Conservation (phyloP, 2,113 vertebrate genomes). For the Acanthisitta chloris region DNA sequence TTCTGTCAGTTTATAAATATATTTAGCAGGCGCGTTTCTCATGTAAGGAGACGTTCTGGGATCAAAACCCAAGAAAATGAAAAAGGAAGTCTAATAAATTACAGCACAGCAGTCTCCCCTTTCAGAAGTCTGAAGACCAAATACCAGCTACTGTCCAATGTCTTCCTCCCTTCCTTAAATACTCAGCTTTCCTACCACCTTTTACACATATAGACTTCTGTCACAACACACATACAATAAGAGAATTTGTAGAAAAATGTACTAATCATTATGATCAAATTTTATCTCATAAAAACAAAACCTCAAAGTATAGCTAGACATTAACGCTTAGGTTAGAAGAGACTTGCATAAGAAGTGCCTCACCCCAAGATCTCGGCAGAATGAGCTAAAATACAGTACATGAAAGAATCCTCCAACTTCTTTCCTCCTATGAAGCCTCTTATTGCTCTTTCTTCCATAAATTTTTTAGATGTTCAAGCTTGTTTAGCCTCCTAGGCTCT, state of each 20-base stretch:
- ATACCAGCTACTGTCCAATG: neutral
- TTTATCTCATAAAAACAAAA: neutral
- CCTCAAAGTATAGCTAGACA: neutral
- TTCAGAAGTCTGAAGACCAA: neutral
- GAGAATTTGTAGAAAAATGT: neutral
- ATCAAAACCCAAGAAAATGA: neutral
- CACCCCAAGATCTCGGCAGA: neutral
- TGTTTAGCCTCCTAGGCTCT: neutral
- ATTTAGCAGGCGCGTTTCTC: neutral
- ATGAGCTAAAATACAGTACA: neutral
- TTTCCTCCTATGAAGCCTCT: neutral
- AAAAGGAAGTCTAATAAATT: neutral
- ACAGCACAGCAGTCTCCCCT: neutral
- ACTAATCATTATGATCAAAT: neutral
- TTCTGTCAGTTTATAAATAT: neutral
- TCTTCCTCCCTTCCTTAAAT: neutral
- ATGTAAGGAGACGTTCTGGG: neutral
- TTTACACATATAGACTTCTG: neutral
- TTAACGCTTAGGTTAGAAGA: neutral
- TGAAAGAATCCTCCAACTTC: neutral
- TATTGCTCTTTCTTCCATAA: neutral
- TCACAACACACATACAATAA: neutral
- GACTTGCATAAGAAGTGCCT: neutral
- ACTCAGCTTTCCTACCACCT: neutral
- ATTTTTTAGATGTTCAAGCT: neutral